Percentiles rank a stretch among this genome's conserved stretches.
Conservation (phyloP, 2,888 invertebrate genomes). For the Acleris laterana region DNA sequence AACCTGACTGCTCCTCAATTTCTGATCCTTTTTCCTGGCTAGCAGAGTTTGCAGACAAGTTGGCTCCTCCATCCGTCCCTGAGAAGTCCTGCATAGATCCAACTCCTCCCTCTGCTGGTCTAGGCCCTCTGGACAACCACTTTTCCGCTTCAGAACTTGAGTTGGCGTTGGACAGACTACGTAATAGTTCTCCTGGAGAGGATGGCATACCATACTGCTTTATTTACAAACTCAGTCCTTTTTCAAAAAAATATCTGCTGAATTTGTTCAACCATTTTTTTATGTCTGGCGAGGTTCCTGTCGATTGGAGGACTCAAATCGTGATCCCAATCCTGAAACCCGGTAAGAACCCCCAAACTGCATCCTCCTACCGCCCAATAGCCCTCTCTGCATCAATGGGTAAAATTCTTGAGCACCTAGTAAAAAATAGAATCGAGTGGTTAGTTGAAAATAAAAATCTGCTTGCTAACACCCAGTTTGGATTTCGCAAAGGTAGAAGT, state of each 20-base stretch:
- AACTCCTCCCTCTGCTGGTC: background rate
- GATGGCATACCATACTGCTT: too few species aligned
- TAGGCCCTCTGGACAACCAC: background rate
- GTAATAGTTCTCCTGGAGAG: conserved; percentile 3
- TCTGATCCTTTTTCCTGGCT: background rate
- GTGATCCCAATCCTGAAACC: too few species aligned
- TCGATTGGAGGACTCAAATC: too few species aligned
- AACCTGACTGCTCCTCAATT: background rate
- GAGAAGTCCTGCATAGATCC: background rate
- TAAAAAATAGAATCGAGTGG: background rate
- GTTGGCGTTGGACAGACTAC: background rate
- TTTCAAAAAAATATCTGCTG: background rate
- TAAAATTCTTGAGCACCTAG: background rate
- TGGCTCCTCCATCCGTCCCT: too few species aligned
- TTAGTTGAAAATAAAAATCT: background rate
- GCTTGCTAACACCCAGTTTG: background rate
- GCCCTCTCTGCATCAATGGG: background rate
- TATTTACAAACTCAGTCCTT: background rate
- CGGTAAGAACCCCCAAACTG: background rate
- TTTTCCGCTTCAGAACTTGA: background rate
- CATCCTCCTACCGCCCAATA: background rate
- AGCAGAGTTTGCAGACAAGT: too few species aligned
- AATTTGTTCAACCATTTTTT: background rate
- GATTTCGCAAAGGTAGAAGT: background rate
- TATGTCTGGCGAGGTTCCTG: too few species aligned